Base-by-base conservation (phyloP, 2,797 vertebrate genomes). In the Urophycis tenuis region DNA sequence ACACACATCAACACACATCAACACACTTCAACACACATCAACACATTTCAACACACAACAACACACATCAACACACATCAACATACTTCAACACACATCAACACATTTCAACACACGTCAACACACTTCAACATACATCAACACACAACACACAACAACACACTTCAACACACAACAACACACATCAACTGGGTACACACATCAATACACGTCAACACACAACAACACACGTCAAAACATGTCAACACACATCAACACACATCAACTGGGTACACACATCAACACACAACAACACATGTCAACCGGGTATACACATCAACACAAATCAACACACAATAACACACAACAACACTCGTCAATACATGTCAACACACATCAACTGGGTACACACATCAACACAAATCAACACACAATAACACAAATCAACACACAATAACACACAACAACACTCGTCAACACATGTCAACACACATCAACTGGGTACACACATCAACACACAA, bases 221-320 rank as follows among this genome's bases (percentile, higher is more conserved):
- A 0, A n/a, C n/a, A n/a, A n/a, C n/a, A n/a, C n/a, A n/a, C n/a
- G n/a, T n/a, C n/a, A n/a, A n/a, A n/a, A n/a, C n/a, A n/a, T n/a
- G n/a, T n/a, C n/a, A n/a, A n/a, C n/a, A n/a, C n/a, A n/a, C n/a
- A n/a, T n/a, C n/a, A n/a, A n/a, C n/a, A n/a, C 53, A 22, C 22
- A 60, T 7, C 45, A 19, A 22, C 7, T 15, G 15, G 12, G 0
- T 19, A 49, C 6, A 53, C 49, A 53, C 14, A 49, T 49, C 4
- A 4, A 45, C 11, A 45, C 41, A 19, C 41, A 45, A 17, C 14
- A 3, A 45, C n/a, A 11, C 45, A 19, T 95, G 91, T 97, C 99
- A 91, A 98, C 98, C 99, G 85, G 33, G 92, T 9, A 80, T 22
- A 60, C 32, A 70, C 12, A 53, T 4, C 10, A 15, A 8, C 12